A percentile compares a stretch with the other conserved stretches of the same genome.
Conservation (phyloP, 1,140 invertebrate species). For the Dendrolimus kikuchii region DNA sequence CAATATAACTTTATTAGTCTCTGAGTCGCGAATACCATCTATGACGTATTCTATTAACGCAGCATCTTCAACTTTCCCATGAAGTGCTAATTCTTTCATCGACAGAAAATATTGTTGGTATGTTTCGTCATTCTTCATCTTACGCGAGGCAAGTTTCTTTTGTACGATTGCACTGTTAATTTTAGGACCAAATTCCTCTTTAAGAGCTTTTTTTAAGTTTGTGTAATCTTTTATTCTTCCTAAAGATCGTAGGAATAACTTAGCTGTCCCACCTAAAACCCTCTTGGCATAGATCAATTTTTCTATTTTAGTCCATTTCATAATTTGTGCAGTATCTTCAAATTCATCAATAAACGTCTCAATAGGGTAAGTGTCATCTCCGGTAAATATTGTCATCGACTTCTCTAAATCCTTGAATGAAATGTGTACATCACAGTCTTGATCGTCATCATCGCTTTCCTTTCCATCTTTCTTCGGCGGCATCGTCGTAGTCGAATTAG, state of each 20-base stretch:
- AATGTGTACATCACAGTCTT: no score
- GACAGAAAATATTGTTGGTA: slow-evolving; percentile 19
- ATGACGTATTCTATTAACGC: slow-evolving; percentile 42
- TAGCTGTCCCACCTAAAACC: slow-evolving; percentile 12
- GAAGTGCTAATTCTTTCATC: slow-evolving; percentile 29
- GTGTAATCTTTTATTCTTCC: slow-evolving; percentile 3
- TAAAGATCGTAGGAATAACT: slow-evolving; percentile 12
- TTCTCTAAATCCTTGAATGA: slow-evolving; percentile 16
- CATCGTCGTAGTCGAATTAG: no score
- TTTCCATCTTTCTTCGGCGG: no score
- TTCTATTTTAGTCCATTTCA: slow-evolving; percentile 15
- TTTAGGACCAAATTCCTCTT: slow-evolving; percentile 19
- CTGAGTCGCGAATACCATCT: slow-evolving; percentile 38
- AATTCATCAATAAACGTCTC: slow-evolving; percentile 13
- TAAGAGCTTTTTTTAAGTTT: slow-evolving; percentile 11
- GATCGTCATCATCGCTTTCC: no score
- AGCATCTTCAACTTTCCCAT: slow-evolving; percentile 29
- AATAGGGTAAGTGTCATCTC: slow-evolving; percentile 17
- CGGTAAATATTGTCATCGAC: slow-evolving; percentile 16
- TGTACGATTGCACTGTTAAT: slow-evolving; percentile 13
- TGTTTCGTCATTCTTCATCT: slow-evolving; percentile 15
- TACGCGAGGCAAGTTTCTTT: slow-evolving; percentile 12
- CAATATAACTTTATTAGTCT: slow-evolving; percentile 34
- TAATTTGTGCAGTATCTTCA: slow-evolving; percentile 11
- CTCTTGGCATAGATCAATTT: slow-evolving; percentile 15